Evolutionary conservation across 2,888 invertebrate genomes (phyloP).

Genomic region (Clostera curtula): DNA sequence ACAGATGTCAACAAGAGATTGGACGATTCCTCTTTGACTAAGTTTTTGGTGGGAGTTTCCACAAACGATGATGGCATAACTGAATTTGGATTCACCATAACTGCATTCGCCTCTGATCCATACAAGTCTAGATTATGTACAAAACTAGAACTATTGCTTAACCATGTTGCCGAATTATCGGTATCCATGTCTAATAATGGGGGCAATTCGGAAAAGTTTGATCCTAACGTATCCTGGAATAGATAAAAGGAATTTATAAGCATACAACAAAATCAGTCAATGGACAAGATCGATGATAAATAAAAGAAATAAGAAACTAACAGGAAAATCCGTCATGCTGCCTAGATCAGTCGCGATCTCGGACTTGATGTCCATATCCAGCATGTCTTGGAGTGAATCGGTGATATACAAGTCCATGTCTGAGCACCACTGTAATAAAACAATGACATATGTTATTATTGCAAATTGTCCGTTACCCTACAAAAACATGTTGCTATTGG

Average conservation of each 20-base stretch:
- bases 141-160: constrained; percentile 77
- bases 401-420: constrained; percentile 79
- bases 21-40: constrained; percentile 66
- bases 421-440: constrained; percentile 66
- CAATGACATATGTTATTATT: constrained; percentile 1
- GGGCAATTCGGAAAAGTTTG: constrained; percentile 78
- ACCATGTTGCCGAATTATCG: constrained; percentile 75
- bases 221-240: constrained; percentile 74
- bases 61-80: constrained; percentile 87
- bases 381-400: constrained; percentile 90
- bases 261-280: background rate
- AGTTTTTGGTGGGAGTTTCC: constrained; percentile 62
- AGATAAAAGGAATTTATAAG: constrained; percentile 3
- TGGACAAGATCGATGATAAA: background rate
- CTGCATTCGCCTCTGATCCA: constrained; percentile 82
- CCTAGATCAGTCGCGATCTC: constrained; percentile 88
- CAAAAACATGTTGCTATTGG: background rate
- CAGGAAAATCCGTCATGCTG: constrained; percentile 79
- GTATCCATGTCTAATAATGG: constrained; percentile 80
- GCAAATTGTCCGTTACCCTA: constrained; percentile 1
- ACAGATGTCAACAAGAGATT: constrained; percentile 64
- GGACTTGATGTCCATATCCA: constrained; percentile 91
- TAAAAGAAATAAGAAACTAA: constrained; percentile 31
- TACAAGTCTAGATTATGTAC: constrained; percentile 81
- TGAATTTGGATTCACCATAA: constrained; percentile 93